Evolutionary conservation across 2,888 invertebrate species (phyloP).

Genomic region (Amphipyra berbera): DNA sequence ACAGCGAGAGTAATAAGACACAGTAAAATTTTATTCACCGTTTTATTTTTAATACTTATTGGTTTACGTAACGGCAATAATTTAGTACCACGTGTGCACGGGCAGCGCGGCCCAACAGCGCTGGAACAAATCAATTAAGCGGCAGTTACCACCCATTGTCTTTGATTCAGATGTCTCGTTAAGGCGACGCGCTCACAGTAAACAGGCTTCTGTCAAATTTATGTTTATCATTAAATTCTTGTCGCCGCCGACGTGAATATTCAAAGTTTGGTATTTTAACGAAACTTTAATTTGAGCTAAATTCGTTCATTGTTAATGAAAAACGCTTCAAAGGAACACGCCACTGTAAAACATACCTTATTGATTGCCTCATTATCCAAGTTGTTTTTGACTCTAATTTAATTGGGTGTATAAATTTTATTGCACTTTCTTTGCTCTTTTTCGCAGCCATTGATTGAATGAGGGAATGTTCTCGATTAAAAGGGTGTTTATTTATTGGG

Average conservation of each 20-base stretch:
- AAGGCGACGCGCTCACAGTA: constrained; percentile 65
- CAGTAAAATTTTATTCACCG: constrained; percentile 47
- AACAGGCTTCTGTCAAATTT: constrained; percentile 79
- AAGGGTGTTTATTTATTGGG: constrained; percentile 68
- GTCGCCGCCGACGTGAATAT: constrained; percentile 66
- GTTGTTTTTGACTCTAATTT: constrained; percentile 77
- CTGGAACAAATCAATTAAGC: constrained; percentile 77
- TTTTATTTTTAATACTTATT: constrained; percentile 50
- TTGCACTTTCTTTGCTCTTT: constrained; percentile 66
- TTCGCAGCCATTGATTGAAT: constrained; percentile 28
- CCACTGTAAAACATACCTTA: constrained; percentile 68
- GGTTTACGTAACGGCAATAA: constrained; percentile 49
- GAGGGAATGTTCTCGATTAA: constrained; percentile 54
- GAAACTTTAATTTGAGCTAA: constrained; percentile 81
- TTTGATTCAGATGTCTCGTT: constrained; percentile 82
- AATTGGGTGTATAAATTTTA: constrained; percentile 80
- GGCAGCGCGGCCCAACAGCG: constrained; percentile 33
- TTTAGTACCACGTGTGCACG: constrained; percentile 50
- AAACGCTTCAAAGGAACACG: constrained; percentile 62
- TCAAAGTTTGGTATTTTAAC: constrained; percentile 77
- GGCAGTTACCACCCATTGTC: constrained; percentile 79
- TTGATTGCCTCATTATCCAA: constrained; percentile 79
- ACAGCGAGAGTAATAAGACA: constrained; percentile 44
- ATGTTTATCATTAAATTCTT: constrained; percentile 79
- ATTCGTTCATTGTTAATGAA: constrained; percentile 73